Evolutionary conservation across 2,797 vertebrate species (phyloP).

Genomic region (Chanos chanos): DNA sequence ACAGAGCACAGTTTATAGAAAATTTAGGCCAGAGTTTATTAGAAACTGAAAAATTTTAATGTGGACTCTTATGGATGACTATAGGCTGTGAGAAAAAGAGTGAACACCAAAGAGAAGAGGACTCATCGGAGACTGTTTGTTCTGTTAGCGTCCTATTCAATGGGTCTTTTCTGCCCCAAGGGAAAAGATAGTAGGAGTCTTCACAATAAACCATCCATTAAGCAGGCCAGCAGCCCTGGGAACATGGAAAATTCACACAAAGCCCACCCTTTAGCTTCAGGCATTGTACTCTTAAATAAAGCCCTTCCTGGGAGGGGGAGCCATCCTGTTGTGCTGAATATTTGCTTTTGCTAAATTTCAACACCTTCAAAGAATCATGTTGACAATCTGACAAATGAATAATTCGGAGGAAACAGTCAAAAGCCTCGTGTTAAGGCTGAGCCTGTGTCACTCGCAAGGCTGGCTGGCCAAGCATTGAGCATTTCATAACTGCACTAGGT

Average conservation of each 20-base stretch:
- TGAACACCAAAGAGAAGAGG: background rate
- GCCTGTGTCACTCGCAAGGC: background rate
- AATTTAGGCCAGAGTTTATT: too few species aligned
- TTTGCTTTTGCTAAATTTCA: background rate
- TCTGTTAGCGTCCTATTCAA: background rate
- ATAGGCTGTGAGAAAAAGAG: background rate
- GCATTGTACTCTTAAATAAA: background rate
- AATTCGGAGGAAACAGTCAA: background rate
- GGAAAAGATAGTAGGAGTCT: background rate
- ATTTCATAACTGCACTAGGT: constrained; percentile 5
- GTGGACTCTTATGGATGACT: background rate
- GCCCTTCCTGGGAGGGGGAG: background rate
- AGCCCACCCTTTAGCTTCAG: too few species aligned
- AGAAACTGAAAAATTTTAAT: too few species aligned
- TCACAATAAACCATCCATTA: background rate
- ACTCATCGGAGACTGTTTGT: background rate
- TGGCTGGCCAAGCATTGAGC: background rate
- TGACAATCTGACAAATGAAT: background rate
- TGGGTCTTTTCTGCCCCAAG: background rate
- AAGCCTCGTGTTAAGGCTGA: background rate
- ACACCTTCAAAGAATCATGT: background rate
- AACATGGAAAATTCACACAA: background rate
- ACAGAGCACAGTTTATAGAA: too few species aligned
- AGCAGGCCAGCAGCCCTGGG: background rate
- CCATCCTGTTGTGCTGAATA: background rate